Percentiles rank a stretch among this genome's conserved stretches.
Evolutionary conservation across 2,113 vertebrate genomes (phyloP).

Genomic region (Poicephalus meyeri): DNA sequence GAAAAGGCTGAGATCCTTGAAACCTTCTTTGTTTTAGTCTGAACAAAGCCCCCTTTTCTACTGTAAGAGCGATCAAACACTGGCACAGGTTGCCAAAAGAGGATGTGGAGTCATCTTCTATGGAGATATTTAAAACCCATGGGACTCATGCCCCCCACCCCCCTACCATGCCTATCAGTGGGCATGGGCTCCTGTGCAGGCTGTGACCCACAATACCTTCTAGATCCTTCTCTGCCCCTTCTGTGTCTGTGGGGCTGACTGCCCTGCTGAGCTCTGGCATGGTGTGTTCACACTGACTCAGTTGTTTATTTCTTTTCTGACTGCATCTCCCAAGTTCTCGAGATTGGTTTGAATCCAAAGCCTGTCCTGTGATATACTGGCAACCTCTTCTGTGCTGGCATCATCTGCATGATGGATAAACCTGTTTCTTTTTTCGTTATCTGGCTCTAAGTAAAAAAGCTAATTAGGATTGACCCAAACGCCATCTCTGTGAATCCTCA

Average conservation of each 20-base stretch:
- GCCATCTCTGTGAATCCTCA: background rate
- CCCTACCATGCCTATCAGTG: background rate
- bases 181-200: background rate
- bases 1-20: background rate
- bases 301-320: background rate
- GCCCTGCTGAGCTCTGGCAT: background rate
- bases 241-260: background rate
- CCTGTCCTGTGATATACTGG: background rate
- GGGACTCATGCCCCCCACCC: background rate
- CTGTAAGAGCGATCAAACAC: background rate
- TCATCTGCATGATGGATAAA: background rate
- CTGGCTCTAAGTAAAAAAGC: background rate
- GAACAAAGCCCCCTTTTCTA: background rate
- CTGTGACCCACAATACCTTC: background rate
- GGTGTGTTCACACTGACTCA: background rate
- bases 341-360: background rate
- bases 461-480: background rate
- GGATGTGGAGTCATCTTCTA: background rate
- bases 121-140: background rate
- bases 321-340: background rate
- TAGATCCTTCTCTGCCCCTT: background rate
- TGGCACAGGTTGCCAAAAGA: accelerated
- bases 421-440: background rate
- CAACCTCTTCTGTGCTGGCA: background rate
- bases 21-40: background rate